Conservation (phyloP, 2,113 vertebrate genomes). For the human (Homo sapiens) region DNA sequence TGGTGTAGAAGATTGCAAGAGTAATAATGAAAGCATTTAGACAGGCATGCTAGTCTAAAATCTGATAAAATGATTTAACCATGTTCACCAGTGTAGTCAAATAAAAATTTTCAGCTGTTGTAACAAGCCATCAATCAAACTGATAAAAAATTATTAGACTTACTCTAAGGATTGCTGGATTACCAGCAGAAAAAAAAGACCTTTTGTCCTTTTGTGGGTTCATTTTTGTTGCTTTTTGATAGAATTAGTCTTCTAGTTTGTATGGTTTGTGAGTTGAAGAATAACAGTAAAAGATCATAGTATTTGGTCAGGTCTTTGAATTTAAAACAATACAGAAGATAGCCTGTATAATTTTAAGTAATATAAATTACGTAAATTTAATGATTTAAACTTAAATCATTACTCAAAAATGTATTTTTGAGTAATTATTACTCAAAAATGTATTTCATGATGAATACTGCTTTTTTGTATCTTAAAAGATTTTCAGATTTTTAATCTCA, state of each 20-base stretch:
- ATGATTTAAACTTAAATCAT: neutral
- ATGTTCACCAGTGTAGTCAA: neutral
- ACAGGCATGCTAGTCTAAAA: neutral
- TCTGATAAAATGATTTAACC: neutral
- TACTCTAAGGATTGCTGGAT: conserved; percentile 38
- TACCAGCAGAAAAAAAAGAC: conserved; percentile 32
- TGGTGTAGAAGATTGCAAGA: neutral
- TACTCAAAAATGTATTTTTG: conserved; percentile 3
- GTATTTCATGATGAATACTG: neutral
- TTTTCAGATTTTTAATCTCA: neutral
- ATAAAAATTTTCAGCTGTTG: neutral
- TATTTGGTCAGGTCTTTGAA: conserved; percentile 4
- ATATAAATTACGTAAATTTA: neutral
- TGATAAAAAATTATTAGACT: neutral
- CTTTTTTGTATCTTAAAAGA: neutral
- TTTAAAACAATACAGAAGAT: neutral
- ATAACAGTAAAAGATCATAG: neutral
- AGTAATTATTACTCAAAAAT: neutral
- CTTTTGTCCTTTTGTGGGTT: neutral
- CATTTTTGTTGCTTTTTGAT: neutral
- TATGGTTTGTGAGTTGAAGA: neutral
- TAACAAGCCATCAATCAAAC: conserved; percentile 18
- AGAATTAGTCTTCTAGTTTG: neutral
- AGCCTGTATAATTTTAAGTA: neutral
- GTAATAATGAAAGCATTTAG: neutral